Evolutionary conservation across 1,140 invertebrate species (phyloP).

Genomic region (Tetramorium simillimum): DNA sequence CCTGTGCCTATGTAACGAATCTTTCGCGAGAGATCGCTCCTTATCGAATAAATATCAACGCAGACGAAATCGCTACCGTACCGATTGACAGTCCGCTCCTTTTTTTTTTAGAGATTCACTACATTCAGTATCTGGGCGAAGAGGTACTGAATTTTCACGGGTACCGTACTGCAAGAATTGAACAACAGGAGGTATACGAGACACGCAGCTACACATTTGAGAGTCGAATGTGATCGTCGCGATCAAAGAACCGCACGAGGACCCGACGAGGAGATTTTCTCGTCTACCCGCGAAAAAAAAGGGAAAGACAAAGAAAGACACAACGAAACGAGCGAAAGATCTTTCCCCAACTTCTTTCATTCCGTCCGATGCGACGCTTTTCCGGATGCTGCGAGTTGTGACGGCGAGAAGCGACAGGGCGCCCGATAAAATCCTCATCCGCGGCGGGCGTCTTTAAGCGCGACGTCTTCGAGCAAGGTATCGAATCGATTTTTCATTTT

Average conservation of each 20-base stretch:
- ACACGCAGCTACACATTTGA: constrained; percentile 52
- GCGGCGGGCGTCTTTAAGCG: constrained; percentile 31
- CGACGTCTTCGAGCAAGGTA: constrained; percentile 17
- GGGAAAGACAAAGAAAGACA: neutral
- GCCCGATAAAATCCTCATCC: constrained; percentile 8
- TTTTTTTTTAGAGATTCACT: constrained; percentile 45
- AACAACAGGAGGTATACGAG: constrained; percentile 39
- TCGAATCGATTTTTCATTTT: constrained; percentile 11
- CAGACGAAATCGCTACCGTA: constrained; percentile 31
- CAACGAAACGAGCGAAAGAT: neutral
- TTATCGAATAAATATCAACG: constrained; percentile 72
- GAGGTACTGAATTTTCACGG: constrained; percentile 15
- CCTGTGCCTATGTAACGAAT: constrained; percentile 39
- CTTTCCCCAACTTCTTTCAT: constrained; percentile 39
- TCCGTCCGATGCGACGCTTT: constrained; percentile 29
- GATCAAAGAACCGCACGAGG: constrained; percentile 13
- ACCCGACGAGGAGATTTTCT: constrained; percentile 15
- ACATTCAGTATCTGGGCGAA: constrained; percentile 42
- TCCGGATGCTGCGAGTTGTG: constrained; percentile 32
- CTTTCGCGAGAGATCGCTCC: constrained; percentile 62
- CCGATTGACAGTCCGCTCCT: constrained; percentile 34
- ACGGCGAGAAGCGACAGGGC: neutral
- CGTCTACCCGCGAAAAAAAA: neutral
- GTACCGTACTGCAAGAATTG: constrained; percentile 53
- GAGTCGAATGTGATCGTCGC: constrained; percentile 30